These are phyloP conservation scores for Musca domestica DNA, from an alignment of 1,140 invertebrate genomes.

Conservation along the genomic window DNA sequence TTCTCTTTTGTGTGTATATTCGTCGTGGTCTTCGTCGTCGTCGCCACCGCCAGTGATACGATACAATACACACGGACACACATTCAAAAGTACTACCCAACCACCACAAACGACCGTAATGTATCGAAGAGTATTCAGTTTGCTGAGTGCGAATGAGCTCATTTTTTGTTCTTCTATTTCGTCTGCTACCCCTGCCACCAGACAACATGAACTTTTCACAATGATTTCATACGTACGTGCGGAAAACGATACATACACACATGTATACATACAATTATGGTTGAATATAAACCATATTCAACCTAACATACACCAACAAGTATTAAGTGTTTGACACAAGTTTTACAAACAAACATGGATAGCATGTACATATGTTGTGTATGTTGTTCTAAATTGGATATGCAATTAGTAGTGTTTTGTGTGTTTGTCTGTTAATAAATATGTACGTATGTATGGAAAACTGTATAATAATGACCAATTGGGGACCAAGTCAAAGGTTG, in stretches of 20 bases:
- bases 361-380: no score
- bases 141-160: conserved; percentile 12
- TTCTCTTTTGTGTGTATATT: conserved; percentile 12
- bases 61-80: no score
- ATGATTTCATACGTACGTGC: conserved; percentile 2
- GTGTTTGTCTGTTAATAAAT: not conserved
- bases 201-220: not conserved
- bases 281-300: no score
- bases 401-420: no score
- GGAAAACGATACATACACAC: not conserved
- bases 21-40: not conserved
- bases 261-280: not conserved
- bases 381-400: no score
- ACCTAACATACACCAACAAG: no score
- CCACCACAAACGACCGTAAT: not conserved
- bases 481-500: conserved; percentile 4
- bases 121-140: not conserved
- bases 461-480: not conserved
- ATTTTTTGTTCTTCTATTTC: not conserved
- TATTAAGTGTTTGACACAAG: no score
- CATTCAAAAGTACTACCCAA: not conserved
- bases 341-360: no score
- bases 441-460: not conserved
- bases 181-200: not conserved
- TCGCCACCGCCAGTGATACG: no score